These are phyloP conservation scores for Rhinogobius similis DNA, from an alignment of 2,113 vertebrate genomes.

Conservation along the genomic window DNA sequence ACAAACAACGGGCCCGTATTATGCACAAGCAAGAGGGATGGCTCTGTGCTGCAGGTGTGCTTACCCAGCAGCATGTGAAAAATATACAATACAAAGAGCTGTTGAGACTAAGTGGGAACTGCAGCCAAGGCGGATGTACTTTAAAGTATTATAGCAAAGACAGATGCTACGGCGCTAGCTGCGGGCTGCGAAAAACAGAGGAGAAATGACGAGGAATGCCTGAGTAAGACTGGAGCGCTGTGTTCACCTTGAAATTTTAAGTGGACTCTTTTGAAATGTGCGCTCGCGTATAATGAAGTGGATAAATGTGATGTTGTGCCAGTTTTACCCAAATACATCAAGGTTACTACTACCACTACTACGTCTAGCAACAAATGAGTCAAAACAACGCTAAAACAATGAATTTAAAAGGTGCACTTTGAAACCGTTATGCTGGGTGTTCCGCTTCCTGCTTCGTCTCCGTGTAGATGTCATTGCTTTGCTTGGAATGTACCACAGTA, in stretches of 20 bases:
- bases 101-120: constrained; percentile 10
- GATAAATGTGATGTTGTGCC: neutral
- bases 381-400: neutral
- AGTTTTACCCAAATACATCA: neutral
- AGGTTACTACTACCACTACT: neutral
- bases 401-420: neutral
- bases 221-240: neutral
- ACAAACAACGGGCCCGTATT: constrained; percentile 25
- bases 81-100: constrained; percentile 12
- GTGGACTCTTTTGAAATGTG: neutral
- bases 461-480: too few species aligned
- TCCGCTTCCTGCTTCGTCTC: neutral
- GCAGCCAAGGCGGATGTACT: neutral
- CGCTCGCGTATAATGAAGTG: neutral
- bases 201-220: neutral
- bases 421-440: too few species aligned
- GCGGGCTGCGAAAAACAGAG: neutral
- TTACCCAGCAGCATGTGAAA: constrained; percentile 4
- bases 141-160: neutral
- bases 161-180: neutral
- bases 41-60: constrained; percentile 21
- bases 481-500: neutral
- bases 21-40: constrained; percentile 10
- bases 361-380: neutral
- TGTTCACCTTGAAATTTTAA: constrained; percentile 1